Evolutionary conservation across 1,140 invertebrate genomes (phyloP).

Genomic region (Dinothrombium tinctorium): DNA sequence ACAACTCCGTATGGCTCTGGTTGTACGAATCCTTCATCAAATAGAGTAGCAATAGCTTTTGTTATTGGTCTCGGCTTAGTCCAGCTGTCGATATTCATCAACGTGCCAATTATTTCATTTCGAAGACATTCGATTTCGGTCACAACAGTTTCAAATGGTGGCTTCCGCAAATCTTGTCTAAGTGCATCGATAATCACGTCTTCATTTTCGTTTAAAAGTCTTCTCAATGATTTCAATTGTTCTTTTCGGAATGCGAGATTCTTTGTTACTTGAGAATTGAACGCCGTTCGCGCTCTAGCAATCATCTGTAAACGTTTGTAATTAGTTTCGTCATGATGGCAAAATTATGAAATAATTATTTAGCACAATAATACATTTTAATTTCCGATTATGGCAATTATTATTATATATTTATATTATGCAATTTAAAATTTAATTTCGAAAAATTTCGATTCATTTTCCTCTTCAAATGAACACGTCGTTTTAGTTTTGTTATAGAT

Average conservation of each 20-base stretch:
- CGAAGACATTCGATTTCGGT: conserved; percentile 21
- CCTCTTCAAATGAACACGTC: no score
- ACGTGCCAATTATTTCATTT: conserved; percentile 4
- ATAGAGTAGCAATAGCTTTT: conserved; percentile 26
- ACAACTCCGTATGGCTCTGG: conserved; percentile 42
- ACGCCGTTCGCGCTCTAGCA: conserved; percentile 15
- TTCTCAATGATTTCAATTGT: conserved; percentile 44
- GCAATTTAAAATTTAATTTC: no score
- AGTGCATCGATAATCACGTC: conserved; percentile 43
- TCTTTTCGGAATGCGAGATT: conserved; percentile 33
- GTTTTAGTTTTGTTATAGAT: no score
- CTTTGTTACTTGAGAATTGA: conserved; percentile 19
- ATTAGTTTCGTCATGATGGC: no score
- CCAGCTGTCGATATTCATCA: conserved; percentile 25
- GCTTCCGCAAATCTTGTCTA: conserved; percentile 47
- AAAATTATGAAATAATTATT: no score
- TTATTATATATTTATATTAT: no score
- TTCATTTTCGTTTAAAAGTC: conserved; percentile 52
- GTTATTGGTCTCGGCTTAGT: conserved; percentile 20
- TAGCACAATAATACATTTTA: no score
- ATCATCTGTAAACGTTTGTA: no score
- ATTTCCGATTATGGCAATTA: no score
- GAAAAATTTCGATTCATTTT: no score
- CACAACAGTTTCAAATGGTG: conserved; percentile 19
- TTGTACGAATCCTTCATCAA: conserved; percentile 27